Base-by-base conservation (phyloP, 2,797 vertebrate species). In the Limnodromus scolopaceus region DNA sequence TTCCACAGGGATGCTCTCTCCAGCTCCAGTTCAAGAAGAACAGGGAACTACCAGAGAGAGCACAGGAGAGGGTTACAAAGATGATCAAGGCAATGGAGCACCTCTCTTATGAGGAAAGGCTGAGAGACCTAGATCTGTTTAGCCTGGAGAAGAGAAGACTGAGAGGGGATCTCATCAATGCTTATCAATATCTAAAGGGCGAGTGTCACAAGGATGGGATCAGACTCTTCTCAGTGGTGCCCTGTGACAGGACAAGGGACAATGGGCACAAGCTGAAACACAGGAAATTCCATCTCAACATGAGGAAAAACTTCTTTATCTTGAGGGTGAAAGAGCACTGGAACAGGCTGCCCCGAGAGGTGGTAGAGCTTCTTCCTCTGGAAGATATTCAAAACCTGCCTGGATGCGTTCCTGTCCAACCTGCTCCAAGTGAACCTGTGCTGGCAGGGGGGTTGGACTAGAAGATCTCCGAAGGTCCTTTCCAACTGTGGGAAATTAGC, bases 1-100 rank as follows among this genome's bases (percentile, higher is more conserved):
- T 10, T 68, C 32, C 4, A 5, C 0, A 2, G 1, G 5, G 43
- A n/a, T 3, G 1, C 17, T 45, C 28, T 45, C 58, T 82, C 41
- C 61, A 71, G 20, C 20, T 25, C 25, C 16, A 60, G 23, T 60
- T 38, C 34, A 38, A 38, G 34, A 16, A 58, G 57, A 23, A 34
- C 58, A 60, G 36, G 36, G 58, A 60, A 38, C 58, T 60, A 12
- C 24, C 11, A 10, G 58, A 60, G 15, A 27, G 16, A 16, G 24
- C 38, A 16, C 36, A 60, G 36, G 2, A 17, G 58, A 60, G 5
- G 24, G 36, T 36, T 60, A 38, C 36, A 60, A 60, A 38, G 11
- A 18, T 38, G 24, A 60, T 27, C 36, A 60, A 60, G 25, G 25
- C 24, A 60, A 25, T 38, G 16, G 36, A 60, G 58, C 58, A 60